Conservation (phyloP, 2,113 vertebrate species). For the Burhinus bistriatus region DNA sequence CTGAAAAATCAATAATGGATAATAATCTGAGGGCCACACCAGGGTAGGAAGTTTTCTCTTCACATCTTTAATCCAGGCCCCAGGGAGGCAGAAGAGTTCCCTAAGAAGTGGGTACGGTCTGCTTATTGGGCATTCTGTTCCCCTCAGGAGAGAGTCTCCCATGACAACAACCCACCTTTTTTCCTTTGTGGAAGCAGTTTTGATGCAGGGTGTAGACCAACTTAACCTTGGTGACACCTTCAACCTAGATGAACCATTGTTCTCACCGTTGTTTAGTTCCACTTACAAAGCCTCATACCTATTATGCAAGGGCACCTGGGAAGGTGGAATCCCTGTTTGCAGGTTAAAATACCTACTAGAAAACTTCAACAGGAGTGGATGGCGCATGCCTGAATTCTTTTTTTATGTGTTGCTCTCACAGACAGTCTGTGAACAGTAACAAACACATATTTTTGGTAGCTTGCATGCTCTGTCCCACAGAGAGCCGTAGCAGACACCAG, state of each 20-base stretch:
- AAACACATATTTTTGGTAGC: neutral
- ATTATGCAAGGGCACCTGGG: neutral
- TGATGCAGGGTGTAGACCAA: rapidly evolving
- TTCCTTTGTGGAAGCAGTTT: neutral
- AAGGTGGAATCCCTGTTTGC: neutral
- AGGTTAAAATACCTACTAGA: neutral
- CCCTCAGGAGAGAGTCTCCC: neutral
- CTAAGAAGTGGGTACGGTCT: neutral
- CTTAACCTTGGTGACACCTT: neutral
- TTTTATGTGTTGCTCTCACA: neutral
- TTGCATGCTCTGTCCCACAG: neutral
- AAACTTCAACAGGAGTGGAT: neutral
- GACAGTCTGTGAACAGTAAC: neutral
- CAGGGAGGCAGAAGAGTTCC: neutral
- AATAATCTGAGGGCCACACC: neutral
- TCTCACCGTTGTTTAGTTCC: neutral
- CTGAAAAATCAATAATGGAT: neutral
- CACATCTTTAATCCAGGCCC: neutral
- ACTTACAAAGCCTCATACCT: neutral
- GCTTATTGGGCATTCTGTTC: neutral
- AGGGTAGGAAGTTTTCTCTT: neutral
- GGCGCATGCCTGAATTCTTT: neutral
- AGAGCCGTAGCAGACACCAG: neutral
- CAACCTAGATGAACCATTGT: neutral
- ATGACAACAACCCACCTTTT: neutral